These are phyloP conservation scores for Drosophila kuntzei DNA, from an alignment of 2,888 invertebrate genomes.

Conservation along the genomic window DNA sequence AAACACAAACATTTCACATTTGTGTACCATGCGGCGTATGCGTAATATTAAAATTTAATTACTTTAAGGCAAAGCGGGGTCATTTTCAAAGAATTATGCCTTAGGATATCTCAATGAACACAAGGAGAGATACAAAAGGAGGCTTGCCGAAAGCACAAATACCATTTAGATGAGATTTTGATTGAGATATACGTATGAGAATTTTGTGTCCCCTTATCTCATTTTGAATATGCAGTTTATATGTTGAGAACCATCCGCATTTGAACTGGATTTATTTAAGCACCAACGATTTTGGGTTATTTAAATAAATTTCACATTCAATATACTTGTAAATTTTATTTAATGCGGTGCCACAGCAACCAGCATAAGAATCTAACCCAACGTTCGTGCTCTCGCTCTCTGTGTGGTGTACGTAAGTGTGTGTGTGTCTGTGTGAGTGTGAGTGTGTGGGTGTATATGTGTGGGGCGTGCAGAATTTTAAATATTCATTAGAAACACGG, in stretches of 20 bases:
- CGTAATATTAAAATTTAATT: conserved; percentile 60
- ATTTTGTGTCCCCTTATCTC: conserved; percentile 17
- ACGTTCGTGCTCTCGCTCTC: neutral
- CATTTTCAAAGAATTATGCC: conserved; percentile 18
- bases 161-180: conserved; percentile 13
- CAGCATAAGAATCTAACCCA: conserved; percentile 34
- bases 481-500: conserved; percentile 73
- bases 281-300: conserved; percentile 52
- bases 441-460: conserved; percentile 16
- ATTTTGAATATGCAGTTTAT: conserved; percentile 22
- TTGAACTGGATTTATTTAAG: conserved; percentile 57
- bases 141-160: conserved; percentile 3
- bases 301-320: conserved; percentile 73
- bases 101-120: neutral
- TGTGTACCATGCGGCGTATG: conserved; percentile 57
- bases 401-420: conserved; percentile 1
- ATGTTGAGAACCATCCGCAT: conserved; percentile 30
- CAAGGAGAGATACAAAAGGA: neutral
- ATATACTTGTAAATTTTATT: conserved; percentile 70
- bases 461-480: conserved; percentile 67
- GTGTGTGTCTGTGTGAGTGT: conserved; percentile 7
- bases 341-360: conserved; percentile 60
- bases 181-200: conserved; percentile 22
- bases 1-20: conserved; percentile 19
- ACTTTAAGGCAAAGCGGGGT: conserved; percentile 47